phyloP scores from a whole-genome alignment of 92 coral and sea anemone genomes.

The Galaxea fascicularis region DNA sequence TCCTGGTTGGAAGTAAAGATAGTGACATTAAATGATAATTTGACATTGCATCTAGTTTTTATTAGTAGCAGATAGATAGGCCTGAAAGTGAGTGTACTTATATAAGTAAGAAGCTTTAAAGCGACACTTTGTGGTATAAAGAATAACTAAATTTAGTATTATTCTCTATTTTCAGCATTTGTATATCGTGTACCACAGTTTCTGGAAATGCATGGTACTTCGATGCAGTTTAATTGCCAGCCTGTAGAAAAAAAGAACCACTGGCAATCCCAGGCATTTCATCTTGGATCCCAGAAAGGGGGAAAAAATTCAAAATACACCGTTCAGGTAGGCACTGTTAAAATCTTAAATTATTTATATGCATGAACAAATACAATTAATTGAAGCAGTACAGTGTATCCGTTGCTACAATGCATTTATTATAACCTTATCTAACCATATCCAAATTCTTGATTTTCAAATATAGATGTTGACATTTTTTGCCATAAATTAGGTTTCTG shows the following conservation, averaged over 20 bases:
- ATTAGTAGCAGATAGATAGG: conserved; percentile 17
- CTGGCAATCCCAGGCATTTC: conserved; percentile 48
- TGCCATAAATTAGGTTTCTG: not conserved
- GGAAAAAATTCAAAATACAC: conserved; percentile 64
- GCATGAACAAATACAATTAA: not conserved
- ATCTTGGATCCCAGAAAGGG: conserved; percentile 64
- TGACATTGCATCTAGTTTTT: conserved; percentile 14
- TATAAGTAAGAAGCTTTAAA: not conserved
- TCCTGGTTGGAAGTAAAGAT: conserved; percentile 6
- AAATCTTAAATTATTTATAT: not conserved
- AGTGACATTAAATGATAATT: conserved; percentile 1
- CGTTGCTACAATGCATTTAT: not conserved
- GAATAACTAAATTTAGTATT: not conserved
- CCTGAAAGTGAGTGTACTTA: conserved; percentile 20
- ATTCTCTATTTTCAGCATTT: conserved; percentile 36
- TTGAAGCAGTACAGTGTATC: not conserved
- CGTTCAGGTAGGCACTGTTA: conserved; percentile 47
- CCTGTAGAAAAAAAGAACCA: conserved; percentile 66
- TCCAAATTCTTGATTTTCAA: no score
- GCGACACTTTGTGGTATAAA: conserved; percentile 2
- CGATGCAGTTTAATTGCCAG: conserved; percentile 59
- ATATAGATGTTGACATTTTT: not conserved
- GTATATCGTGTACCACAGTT: conserved; percentile 70
- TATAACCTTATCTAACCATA: no score
- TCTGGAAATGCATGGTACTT: conserved; percentile 26